phyloP scores from a whole-genome alignment of 2,888 invertebrate genomes.

The Aporophyla nigra region DNA sequence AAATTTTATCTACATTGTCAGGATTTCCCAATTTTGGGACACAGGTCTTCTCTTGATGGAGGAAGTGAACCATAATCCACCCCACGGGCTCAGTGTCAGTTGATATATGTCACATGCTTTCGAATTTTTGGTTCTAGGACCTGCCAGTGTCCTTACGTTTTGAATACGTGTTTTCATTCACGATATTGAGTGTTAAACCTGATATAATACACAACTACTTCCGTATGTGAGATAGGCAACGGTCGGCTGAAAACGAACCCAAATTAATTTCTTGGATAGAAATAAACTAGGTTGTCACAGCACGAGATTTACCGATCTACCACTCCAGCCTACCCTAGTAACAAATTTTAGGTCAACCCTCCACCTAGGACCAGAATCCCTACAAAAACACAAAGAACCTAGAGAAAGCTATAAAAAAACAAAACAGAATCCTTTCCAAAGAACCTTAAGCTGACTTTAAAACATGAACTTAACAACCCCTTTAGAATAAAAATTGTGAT shows the following conservation, averaged over 20 bases:
- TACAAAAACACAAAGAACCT: conserved; percentile 15
- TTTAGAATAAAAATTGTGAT: conserved; percentile 66
- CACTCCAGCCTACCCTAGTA: neutral
- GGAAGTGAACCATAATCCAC: too few species aligned
- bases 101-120: too few species aligned
- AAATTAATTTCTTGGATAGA: neutral
- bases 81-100: too few species aligned
- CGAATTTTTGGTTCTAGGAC: too few species aligned
- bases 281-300: neutral
- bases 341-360: conserved; percentile 8
- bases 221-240: neutral
- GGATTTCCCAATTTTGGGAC: too few species aligned
- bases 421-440: conserved; percentile 37
- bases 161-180: neutral
- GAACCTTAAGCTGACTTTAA: conserved; percentile 47
- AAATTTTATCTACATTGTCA: too few species aligned
- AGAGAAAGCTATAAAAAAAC: conserved; percentile 37
- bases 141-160: too few species aligned
- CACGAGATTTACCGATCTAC: conserved; percentile 1
- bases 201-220: neutral
- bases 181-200: neutral
- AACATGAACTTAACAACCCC: conserved; percentile 50
- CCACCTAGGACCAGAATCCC: neutral
- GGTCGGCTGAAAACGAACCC: neutral
- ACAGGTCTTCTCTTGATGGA: too few species aligned